Evolutionary conservation across 2,888 invertebrate genomes (phyloP), one percentile per base, ranked within the genome.

Genomic region (Phymatocera aterrima): DNA sequence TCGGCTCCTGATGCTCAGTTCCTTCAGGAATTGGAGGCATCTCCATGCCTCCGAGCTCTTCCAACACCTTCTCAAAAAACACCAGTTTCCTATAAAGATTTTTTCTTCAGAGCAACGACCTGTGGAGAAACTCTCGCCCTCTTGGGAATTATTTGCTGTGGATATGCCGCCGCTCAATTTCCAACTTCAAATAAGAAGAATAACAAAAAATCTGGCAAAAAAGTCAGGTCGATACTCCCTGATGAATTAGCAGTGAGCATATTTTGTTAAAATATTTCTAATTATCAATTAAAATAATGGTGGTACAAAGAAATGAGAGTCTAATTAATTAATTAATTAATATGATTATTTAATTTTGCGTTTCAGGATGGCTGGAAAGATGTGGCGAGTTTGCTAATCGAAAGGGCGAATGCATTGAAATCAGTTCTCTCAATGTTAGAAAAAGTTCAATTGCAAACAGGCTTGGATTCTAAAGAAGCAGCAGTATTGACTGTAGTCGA

Each of bases 41-140:
- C 87, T 2, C 81, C 82, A 21, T 85, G 87, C 64, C 83, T 90
- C 2, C 79, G 82, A 77, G 81, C 87, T 10, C 77, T 88, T 78
- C 80, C 86, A 6, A 82, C 90, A 4, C 88, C 87, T 5, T 85
- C 86, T 21, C 81, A 82, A 15, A 84, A 85, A 8, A 80, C 78
- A 8, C 86, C 89, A 18, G 84, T 86, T 65, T 88, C 90, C 24
- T 90, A 87, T 79, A 88, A 86, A 80, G 79, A 84, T 43, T 87
- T 88, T 65, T 82, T 90, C 28, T 79, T 90, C 10, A 83, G 90
- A 81, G 89, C 89, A 28, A 83, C 90, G n/a, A 90, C 90, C 2
- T 90, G 89, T 77, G 88, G 90, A 18, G 90, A 90, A 82, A 89
- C 89, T 31, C 84, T 90, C 46, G 87, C 88, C 15, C 85, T 89